These are phyloP conservation scores for Boloria euphrosyne DNA, from an alignment of 2,888 invertebrate species.

Conservation along the genomic window DNA sequence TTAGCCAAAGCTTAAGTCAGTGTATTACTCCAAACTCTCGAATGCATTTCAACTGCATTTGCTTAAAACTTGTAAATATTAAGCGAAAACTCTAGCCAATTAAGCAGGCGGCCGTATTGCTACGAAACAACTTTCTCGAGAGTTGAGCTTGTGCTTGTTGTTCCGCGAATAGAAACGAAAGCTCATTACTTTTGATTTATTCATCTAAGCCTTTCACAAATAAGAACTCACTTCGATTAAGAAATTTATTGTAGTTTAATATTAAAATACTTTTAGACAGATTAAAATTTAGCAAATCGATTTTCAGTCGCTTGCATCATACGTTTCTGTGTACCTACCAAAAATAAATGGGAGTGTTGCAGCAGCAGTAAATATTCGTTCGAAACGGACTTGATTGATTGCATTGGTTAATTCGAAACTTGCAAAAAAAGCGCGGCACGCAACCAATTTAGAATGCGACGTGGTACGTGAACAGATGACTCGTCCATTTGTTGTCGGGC, in stretches of 20 bases:
- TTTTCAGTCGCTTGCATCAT: slow-evolving; percentile 31
- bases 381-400: slow-evolving; percentile 52
- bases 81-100: slow-evolving; percentile 71
- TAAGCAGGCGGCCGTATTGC: slow-evolving; percentile 64
- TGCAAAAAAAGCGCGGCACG: slow-evolving; percentile 55
- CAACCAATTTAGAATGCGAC: slow-evolving; percentile 71
- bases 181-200: slow-evolving; percentile 65
- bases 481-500: slow-evolving; percentile 56
- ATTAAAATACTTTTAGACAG: neutral
- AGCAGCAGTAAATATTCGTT: slow-evolving; percentile 39
- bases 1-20: slow-evolving; percentile 46
- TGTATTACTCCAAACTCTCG: slow-evolving; percentile 54
- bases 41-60: slow-evolving; percentile 61
- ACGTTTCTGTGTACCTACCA: slow-evolving; percentile 24
- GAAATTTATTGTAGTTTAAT: neutral
- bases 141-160: slow-evolving; percentile 49
- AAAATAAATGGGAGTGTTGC: slow-evolving; percentile 34
- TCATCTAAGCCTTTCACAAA: slow-evolving; percentile 39
- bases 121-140: slow-evolving; percentile 60
- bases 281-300: slow-evolving; percentile 19
- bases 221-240: slow-evolving; percentile 1
- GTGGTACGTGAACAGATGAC: slow-evolving; percentile 63
- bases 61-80: slow-evolving; percentile 70
- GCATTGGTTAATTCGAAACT: slow-evolving; percentile 53
- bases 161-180: slow-evolving; percentile 57